A percentile compares a stretch with the other conserved stretches of the same genome.
Evolutionary conservation across 2,888 invertebrate species (phyloP).

Genomic region (Hesperia comma): DNA sequence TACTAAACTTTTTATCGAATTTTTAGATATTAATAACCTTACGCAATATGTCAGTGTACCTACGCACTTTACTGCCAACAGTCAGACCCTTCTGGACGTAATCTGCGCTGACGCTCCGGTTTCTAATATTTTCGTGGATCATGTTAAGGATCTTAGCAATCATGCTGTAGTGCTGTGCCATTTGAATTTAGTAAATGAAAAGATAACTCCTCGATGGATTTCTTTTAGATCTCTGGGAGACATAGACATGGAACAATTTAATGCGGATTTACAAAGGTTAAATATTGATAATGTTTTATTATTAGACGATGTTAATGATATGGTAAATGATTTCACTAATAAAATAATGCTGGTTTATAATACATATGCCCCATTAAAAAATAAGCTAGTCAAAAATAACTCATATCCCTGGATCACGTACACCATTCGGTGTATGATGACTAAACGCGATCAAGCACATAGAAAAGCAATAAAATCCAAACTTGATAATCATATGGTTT

Average conservation of each 20-base stretch:
- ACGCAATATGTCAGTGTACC: no score
- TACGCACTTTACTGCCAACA: no score
- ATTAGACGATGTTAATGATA: constrained; percentile 28
- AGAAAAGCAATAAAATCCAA: not conserved
- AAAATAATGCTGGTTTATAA: constrained; percentile 30
- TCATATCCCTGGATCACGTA: constrained; percentile 30
- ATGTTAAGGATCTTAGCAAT: not conserved
- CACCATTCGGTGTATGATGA: constrained; percentile 33
- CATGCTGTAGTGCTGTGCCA: not conserved
- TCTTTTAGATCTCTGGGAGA: constrained; percentile 31
- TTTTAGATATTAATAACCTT: no score
- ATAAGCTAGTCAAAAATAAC: constrained; percentile 32
- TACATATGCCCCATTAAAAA: constrained; percentile 24
- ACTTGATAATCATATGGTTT: not conserved
- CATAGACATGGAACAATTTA: constrained; percentile 24
- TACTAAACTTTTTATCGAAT: no score
- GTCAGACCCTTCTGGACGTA: no score
- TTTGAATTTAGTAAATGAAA: not conserved
- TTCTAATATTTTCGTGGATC: no score
- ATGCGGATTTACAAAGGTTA: constrained; percentile 15
- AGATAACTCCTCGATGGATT: not conserved
- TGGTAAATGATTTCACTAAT: constrained; percentile 27
- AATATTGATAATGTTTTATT: constrained; percentile 1
- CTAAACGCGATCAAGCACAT: not conserved
- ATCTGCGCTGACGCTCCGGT: no score